Conservation (phyloP, 1,140 invertebrate species). For the Manduca sexta region DNA sequence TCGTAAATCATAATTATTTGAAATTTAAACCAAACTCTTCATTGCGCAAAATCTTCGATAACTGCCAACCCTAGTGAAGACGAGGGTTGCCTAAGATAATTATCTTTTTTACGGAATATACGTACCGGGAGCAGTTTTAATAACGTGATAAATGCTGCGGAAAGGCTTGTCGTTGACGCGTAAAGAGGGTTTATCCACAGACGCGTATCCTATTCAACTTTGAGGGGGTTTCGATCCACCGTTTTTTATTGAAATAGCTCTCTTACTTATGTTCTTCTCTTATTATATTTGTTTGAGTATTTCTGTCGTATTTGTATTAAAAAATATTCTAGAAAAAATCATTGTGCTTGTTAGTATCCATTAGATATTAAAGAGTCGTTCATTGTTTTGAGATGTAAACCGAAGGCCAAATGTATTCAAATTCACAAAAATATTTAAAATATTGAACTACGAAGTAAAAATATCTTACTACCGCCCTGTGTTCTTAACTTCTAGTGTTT, state of each 20-base stretch:
- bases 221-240: too few relatives aligned
- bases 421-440: background rate
- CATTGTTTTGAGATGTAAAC: too few relatives aligned
- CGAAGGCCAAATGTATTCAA: too few relatives aligned
- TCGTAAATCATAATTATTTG: too few relatives aligned
- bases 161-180: conserved; percentile 68
- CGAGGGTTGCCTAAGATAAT: conserved; percentile 69
- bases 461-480: background rate
- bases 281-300: too few relatives aligned
- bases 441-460: background rate
- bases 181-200: conserved; percentile 48
- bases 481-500: conserved; percentile 29
- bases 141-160: conserved; percentile 69
- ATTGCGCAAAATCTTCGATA: background rate
- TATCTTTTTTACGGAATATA: conserved; percentile 66
- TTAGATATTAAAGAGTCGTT: too few relatives aligned
- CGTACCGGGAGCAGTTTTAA: conserved; percentile 61
- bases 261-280: too few relatives aligned
- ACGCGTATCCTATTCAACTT: background rate
- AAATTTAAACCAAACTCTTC: too few relatives aligned
- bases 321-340: too few relatives aligned
- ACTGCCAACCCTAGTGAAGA: conserved; percentile 51
- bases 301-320: too few relatives aligned
- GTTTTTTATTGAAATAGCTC: too few relatives aligned
- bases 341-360: too few relatives aligned